Percentiles rank a stretch among this genome's conserved stretches.
phyloP scores from a whole-genome alignment of 2,113 vertebrate genomes.

The Trinectes maculatus region DNA sequence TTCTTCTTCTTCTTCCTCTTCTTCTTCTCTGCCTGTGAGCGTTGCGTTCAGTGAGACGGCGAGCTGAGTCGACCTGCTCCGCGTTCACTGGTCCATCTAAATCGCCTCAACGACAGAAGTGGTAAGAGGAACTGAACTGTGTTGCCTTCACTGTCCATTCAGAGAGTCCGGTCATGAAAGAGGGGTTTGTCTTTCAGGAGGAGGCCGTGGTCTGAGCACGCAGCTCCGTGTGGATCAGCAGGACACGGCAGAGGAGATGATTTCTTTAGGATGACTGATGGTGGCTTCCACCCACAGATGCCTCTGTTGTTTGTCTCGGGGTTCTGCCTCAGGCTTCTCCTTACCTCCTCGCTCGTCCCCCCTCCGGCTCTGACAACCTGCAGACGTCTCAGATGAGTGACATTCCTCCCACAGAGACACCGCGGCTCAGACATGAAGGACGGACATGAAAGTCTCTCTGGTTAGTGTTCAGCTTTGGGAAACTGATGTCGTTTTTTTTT shows the following conservation, averaged over 20 bases:
- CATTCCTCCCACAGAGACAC: conserved; percentile 70
- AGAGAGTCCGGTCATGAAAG: conserved; percentile 84
- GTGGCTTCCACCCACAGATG: conserved; percentile 87
- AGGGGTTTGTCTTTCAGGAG: conserved; percentile 90
- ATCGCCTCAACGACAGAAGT: conserved; percentile 60
- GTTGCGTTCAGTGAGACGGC: conserved; percentile 24
- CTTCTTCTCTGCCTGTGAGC: not conserved
- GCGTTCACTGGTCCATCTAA: conserved; percentile 51
- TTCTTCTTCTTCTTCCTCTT: not conserved
- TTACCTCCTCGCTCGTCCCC: conserved; percentile 77
- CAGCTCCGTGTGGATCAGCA: conserved; percentile 65
- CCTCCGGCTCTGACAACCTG: conserved; percentile 92
- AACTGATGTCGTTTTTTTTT: conserved; percentile 4
- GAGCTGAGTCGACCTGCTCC: conserved; percentile 19
- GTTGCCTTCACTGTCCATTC: conserved; percentile 49
- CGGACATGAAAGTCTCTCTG: conserved; percentile 43
- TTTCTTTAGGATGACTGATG: conserved; percentile 95
- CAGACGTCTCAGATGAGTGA: conserved; percentile 90
- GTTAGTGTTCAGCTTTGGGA: conserved; percentile 31
- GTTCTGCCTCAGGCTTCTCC: conserved; percentile 85
- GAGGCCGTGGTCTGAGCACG: conserved; percentile 85
- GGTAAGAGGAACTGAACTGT: conserved; percentile 88
- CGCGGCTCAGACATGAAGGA: conserved; percentile 52
- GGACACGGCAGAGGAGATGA: conserved; percentile 87
- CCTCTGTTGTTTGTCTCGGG: conserved; percentile 91